A percentile compares a stretch with the other conserved stretches of the same genome.
These are phyloP conservation scores for Caenorhabditis sinica DNA, from an alignment of 2,888 invertebrate genomes.

Conservation along the genomic window DNA sequence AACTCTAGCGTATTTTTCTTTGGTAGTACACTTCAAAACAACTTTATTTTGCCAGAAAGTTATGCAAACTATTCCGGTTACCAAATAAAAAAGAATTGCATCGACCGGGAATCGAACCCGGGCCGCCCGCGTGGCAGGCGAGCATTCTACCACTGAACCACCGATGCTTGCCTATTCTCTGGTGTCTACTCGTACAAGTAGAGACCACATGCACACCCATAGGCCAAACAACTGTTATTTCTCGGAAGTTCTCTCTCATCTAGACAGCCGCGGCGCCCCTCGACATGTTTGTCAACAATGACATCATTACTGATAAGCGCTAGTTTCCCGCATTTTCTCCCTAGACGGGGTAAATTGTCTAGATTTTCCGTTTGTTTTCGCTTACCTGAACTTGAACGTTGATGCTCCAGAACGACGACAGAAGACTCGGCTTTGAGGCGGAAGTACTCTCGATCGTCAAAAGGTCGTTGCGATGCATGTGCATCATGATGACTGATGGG, in stretches of 20 bases:
- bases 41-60: too few relatives aligned
- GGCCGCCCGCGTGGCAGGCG: constrained; percentile 81
- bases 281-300: constrained; percentile 9
- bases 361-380: neutral
- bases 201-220: neutral
- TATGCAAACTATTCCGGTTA: too few relatives aligned
- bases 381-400: constrained; percentile 72
- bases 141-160: constrained; percentile 81
- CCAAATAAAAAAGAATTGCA: constrained; percentile 67
- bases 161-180: constrained; percentile 66
- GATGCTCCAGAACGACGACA: constrained; percentile 74
- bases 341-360: too few relatives aligned
- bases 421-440: constrained; percentile 72
- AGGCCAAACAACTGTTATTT: neutral
- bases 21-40: neutral
- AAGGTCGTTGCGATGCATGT: constrained; percentile 64
- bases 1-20: neutral
- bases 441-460: constrained; percentile 70
- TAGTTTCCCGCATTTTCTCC: neutral
- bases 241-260: neutral
- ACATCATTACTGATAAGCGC: neutral
- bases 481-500: constrained; percentile 58
- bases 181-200: neutral
- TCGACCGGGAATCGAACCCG: constrained; percentile 82
- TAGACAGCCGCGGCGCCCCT: neutral